Evolutionary conservation across 2,888 invertebrate genomes (phyloP).

Genomic region (Andrena minutula): DNA sequence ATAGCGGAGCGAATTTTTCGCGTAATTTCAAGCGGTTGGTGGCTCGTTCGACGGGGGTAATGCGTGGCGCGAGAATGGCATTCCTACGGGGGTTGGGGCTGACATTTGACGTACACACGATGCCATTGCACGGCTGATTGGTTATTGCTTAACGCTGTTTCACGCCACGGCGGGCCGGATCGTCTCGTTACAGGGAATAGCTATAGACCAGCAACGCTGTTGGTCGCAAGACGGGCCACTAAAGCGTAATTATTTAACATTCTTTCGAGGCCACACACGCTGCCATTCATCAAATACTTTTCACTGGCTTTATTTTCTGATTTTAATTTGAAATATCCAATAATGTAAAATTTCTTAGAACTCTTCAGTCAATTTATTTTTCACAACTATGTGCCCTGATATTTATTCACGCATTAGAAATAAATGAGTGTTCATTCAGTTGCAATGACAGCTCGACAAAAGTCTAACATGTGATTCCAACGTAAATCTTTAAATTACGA

Average conservation of each 20-base stretch:
- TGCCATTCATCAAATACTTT: no score
- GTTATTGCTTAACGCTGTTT: slow-evolving; percentile 79
- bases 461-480: no score
- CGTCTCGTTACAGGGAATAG: slow-evolving; percentile 47
- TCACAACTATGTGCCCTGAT: no score
- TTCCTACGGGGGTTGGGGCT: slow-evolving; percentile 41
- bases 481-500: no score
- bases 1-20: slow-evolving; percentile 36
- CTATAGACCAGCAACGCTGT: slow-evolving; percentile 10
- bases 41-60: slow-evolving; percentile 19
- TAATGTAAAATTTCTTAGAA: no score
- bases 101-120: slow-evolving; percentile 77
- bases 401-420: no score
- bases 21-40: slow-evolving; percentile 41
- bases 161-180: slow-evolving; percentile 65
- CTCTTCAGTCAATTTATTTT: no score
- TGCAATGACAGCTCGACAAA: no score
- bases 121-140: slow-evolving; percentile 75
- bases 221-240: slow-evolving; percentile 7
- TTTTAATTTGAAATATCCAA: no score
- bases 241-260: slow-evolving; percentile 30
- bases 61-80: slow-evolving; percentile 15
- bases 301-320: no score
- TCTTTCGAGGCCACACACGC: not conserved
- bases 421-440: no score